Evolutionary conservation across 2,113 vertebrate species (phyloP), one percentile per base, ranked within the genome.

Genomic region (Epinephelus fuscoguttatus): DNA sequence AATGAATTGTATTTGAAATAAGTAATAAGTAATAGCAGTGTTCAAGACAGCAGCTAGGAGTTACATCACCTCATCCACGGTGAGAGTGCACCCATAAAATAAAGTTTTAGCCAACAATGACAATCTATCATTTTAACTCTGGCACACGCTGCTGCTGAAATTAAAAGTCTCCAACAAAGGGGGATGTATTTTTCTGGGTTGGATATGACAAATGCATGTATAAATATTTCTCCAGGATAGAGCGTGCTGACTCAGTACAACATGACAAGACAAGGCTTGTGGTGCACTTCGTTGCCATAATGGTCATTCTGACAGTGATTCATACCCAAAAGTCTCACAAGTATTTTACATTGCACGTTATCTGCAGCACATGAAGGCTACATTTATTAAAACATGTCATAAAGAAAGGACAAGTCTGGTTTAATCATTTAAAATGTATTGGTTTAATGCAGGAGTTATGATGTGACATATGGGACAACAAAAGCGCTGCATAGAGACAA

Each of bases 341-440:
- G 11, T 77, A 14, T 70, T 78, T 61, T 61, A 42, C 40, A 27
- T 17, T n/a, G 45, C 45, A 27, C 15, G 7, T 80, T 49, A 27
- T 21, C 61, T 19, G 30, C 23, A 52, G 45, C 3, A 11, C 57
- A 37, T 17, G 40, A 17, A 72, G 30, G 66, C 71, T 23, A 13
- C 40, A 30, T 37, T 42, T 10, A 84, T 70, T 78, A n/a, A 47
- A 86, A 63, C 21, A 50, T 50, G 60, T 61, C 55, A 23, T 49
- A 66, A 82, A 78, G 53, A 78, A 85, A 88, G 4, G 23, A 80
- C 12, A 47, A 77, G 81, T 69, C 77, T 66, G 55, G 45, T 81
- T 85, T 77, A 42, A 55, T 72, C 42, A 70, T 67, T 78, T 57
- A 1, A 13, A 0, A 72, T 88, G 67, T 82, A 88, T 88, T 86